Conservation (phyloP, 2,113 vertebrate species). For the Etia nguti region DNA sequence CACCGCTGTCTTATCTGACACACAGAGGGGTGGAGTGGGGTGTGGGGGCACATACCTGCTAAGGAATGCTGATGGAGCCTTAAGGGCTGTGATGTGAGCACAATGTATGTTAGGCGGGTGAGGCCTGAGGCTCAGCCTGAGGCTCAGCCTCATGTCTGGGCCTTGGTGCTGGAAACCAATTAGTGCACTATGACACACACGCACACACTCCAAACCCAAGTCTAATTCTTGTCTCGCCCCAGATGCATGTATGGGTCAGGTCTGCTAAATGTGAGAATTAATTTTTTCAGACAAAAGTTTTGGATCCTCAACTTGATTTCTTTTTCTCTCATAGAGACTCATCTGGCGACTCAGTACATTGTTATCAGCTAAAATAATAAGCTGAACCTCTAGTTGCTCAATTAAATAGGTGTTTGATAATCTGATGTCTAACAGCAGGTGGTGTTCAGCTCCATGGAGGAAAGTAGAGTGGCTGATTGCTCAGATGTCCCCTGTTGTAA, state of each 20-base stretch:
- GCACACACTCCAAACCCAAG: neutral
- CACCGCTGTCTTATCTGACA: neutral
- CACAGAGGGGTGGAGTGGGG: neutral
- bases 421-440: constrained; percentile 1
- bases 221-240: neutral
- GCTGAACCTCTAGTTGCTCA: neutral
- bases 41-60: neutral
- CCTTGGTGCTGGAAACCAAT: constrained; percentile 15
- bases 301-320: neutral
- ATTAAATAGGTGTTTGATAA: neutral
- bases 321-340: neutral
- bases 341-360: neutral
- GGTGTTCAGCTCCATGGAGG: neutral
- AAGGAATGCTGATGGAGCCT: constrained; percentile 5
- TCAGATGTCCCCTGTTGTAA: neutral
- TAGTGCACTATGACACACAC: neutral
- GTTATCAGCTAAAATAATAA: neutral
- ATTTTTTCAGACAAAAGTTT: neutral
- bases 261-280: neutral
- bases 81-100: constrained; percentile 7
- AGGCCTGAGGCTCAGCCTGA: constrained; percentile 30
- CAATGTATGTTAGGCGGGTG: constrained; percentile 35
- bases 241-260: neutral
- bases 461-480: neutral
- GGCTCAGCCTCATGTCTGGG: constrained; percentile 19